Percentiles rank a stretch among this genome's conserved stretches.
phyloP scores from a whole-genome alignment of 2,888 invertebrate genomes.

The Beris chalybata region DNA sequence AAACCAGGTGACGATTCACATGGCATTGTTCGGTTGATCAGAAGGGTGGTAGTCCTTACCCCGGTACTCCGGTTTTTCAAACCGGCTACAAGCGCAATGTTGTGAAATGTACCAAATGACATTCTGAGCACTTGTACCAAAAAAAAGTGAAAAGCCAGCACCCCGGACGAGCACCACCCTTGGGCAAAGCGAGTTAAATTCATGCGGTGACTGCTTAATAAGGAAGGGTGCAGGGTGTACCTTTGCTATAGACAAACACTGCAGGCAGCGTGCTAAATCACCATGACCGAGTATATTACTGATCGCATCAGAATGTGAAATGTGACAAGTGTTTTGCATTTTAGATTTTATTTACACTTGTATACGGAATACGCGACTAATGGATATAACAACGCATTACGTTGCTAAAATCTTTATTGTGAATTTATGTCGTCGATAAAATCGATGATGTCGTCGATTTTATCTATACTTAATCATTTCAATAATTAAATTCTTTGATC shows the following conservation, averaged over 20 bases:
- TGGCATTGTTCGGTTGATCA: slow-evolving; percentile 16
- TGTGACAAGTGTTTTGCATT: slow-evolving; percentile 33
- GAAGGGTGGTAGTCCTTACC: not conserved
- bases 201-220: slow-evolving; percentile 6
- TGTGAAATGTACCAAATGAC: slow-evolving; percentile 36
- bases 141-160: slow-evolving; percentile 6
- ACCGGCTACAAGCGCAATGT: slow-evolving; percentile 1
- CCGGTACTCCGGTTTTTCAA: not conserved
- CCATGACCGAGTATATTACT: slow-evolving; percentile 17
- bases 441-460: too few species aligned
- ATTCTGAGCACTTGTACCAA: slow-evolving; percentile 14
- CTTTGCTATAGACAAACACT: not conserved
- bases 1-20: slow-evolving; percentile 34
- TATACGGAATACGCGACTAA: not conserved
- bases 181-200: not conserved
- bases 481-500: too few species aligned
- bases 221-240: slow-evolving; percentile 13
- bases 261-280: slow-evolving; percentile 17
- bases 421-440: too few species aligned
- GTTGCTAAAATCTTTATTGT: too few species aligned
- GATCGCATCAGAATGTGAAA: slow-evolving; percentile 36
- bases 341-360: slow-evolving; percentile 24
- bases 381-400: too few species aligned
- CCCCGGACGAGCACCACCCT: not conserved
- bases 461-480: too few species aligned